phyloP scores from a whole-genome alignment of 2,113 vertebrate species.

The Steatornis caripensis region DNA sequence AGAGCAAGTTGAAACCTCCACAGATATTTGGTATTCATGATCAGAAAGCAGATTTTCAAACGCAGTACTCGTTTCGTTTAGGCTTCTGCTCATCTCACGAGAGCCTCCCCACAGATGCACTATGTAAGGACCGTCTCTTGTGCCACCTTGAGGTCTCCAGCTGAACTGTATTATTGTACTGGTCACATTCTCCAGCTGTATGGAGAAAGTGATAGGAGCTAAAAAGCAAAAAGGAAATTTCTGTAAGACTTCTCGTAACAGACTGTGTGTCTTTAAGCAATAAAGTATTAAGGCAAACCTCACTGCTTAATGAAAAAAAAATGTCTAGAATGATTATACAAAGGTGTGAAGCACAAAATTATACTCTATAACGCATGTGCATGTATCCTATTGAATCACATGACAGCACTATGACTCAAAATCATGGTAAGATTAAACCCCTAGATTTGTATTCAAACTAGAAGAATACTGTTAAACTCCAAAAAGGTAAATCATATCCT shows the following conservation, averaged over 20 bases:
- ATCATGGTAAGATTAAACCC: not conserved
- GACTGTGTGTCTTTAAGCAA: not conserved
- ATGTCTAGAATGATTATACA: not conserved
- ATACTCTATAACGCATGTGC: fast-evolving
- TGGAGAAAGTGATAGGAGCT: not conserved
- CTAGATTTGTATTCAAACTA: not conserved
- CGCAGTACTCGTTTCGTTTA: not conserved
- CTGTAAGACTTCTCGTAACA: not conserved
- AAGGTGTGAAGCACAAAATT: not conserved
- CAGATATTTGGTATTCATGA: not conserved
- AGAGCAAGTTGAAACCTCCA: slow-evolving; percentile 18
- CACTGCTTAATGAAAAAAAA: fast-evolving
- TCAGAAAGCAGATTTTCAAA: slow-evolving; percentile 22
- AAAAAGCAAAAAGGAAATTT: not conserved
- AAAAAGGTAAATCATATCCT: not conserved
- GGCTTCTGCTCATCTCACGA: not conserved
- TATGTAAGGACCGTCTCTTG: not conserved
- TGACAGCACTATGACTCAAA: not conserved
- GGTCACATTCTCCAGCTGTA: not conserved
- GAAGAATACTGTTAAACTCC: not conserved
- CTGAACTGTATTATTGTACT: slow-evolving; percentile 13
- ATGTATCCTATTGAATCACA: not conserved
- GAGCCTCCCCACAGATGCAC: not conserved
- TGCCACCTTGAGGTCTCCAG: not conserved
- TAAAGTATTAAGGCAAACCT: not conserved